Percentiles rank a stretch among this genome's conserved stretches.
phyloP scores from a whole-genome alignment of 2,888 invertebrate species.

The Anarsia innoxiella region DNA sequence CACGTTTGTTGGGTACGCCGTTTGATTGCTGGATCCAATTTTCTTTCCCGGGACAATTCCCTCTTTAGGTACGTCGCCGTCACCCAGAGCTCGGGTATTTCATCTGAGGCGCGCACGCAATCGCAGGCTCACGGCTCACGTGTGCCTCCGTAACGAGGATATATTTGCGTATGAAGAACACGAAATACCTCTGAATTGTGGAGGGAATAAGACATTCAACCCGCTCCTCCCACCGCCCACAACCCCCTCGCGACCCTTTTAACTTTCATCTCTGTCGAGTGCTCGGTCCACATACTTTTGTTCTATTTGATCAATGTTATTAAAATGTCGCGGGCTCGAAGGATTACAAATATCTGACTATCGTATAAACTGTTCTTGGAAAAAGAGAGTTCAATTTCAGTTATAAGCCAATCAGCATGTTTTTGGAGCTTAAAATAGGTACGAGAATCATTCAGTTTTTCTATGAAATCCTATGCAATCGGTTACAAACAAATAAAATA shows the following conservation, averaged over 20 bases:
- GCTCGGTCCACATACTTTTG: conserved; percentile 76
- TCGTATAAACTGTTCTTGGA: conserved; percentile 43
- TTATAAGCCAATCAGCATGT: too few relatives aligned
- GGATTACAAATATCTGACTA: conserved; percentile 70
- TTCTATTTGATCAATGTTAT: conserved; percentile 76
- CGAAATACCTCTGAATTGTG: conserved; percentile 76
- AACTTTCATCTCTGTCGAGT: conserved; percentile 76
- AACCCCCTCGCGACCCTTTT: conserved; percentile 67
- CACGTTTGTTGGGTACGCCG: conserved; percentile 43
- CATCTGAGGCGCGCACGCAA: conserved; percentile 63
- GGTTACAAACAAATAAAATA: too few relatives aligned
- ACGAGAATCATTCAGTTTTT: too few relatives aligned
- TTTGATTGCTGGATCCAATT: conserved; percentile 65
- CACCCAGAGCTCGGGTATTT: conserved; percentile 44
- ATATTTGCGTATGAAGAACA: conserved; percentile 77
- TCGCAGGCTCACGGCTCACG: conserved; percentile 71
- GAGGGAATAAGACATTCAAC: conserved; percentile 75
- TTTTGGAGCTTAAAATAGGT: too few relatives aligned
- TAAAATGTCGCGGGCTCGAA: conserved; percentile 71
- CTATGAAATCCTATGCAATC: too few relatives aligned
- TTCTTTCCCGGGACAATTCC: conserved; percentile 54
- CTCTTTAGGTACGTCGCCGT: conserved; percentile 32
- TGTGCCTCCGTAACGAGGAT: conserved; percentile 73
- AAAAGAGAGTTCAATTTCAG: conserved; percentile 12
- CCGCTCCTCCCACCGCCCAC: conserved; percentile 48